Evolutionary conservation across 2,888 invertebrate species (phyloP).

Genomic region (Phoenoteleia sp.): DNA sequence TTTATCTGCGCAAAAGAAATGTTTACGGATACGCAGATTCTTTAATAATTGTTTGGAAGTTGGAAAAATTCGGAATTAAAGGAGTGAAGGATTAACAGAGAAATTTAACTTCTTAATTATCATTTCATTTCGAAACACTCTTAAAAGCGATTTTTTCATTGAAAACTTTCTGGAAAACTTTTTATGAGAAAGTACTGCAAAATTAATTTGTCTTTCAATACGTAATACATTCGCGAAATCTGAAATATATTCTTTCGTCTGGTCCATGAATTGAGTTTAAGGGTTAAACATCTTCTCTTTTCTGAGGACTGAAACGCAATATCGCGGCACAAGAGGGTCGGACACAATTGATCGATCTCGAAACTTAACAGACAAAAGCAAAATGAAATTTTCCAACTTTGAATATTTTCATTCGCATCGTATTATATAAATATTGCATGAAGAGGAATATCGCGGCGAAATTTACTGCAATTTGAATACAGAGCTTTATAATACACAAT

Average conservation of each 20-base stretch:
- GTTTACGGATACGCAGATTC: no score
- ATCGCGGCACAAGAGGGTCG: conserved; percentile 28
- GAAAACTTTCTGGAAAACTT: no score
- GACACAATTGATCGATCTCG: conserved; percentile 38
- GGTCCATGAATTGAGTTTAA: conserved; percentile 55
- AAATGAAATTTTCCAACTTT: conserved; percentile 43
- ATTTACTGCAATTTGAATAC: conserved; percentile 14
- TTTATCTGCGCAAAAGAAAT: no score
- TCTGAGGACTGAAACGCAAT: conserved; percentile 51
- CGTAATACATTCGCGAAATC: conserved; percentile 26
- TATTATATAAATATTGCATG: conserved; percentile 36
- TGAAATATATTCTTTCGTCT: conserved; percentile 24
- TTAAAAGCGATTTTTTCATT: no score
- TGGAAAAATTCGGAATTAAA: neutral
- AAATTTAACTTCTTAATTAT: no score
- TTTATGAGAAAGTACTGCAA: neutral
- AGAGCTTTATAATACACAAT: neutral
- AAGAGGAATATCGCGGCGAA: conserved; percentile 1
- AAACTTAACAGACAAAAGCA: conserved; percentile 40
- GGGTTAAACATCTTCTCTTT: conserved; percentile 57
- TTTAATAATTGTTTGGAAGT: no score
- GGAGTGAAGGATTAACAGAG: no score
- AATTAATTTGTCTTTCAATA: conserved; percentile 12
- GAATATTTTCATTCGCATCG: conserved; percentile 33
- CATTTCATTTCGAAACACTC: no score